phyloP scores from a whole-genome alignment of 1,140 invertebrate species.

The Aleiodes sp. region DNA sequence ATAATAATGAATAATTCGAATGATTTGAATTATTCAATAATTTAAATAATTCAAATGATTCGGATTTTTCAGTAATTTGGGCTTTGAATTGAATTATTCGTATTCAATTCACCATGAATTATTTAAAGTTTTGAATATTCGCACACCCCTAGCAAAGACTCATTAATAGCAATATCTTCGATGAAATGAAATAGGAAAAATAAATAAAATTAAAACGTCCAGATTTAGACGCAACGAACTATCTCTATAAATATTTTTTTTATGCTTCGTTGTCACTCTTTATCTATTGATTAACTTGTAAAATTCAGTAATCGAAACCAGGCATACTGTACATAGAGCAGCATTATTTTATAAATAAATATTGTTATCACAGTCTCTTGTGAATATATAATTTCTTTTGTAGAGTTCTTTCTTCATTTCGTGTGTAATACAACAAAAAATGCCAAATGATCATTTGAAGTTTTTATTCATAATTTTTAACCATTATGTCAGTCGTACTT shows the following conservation, averaged over 20 bases:
- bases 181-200: not conserved
- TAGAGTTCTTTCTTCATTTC: conserved; percentile 42
- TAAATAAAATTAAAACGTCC: too few species aligned
- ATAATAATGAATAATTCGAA: too few species aligned
- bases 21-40: too few species aligned
- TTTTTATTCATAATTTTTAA: not conserved
- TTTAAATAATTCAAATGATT: too few species aligned
- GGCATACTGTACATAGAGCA: conserved; percentile 41
- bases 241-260: not conserved
- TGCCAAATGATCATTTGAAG: not conserved
- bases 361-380: conserved; percentile 45
- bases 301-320: conserved; percentile 34
- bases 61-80: too few species aligned
- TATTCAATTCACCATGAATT: too few species aligned
- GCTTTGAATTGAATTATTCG: too few species aligned
- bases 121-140: too few species aligned
- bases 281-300: conserved; percentile 9
- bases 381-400: too few species aligned
- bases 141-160: too few species aligned
- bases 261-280: not conserved
- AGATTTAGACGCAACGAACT: conserved; percentile 13
- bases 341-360: conserved; percentile 45
- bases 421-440: conserved; percentile 31
- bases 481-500: not conserved
- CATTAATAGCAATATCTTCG: too few species aligned